Base-by-base conservation (phyloP, 2,113 vertebrate species). In the Lepidothrix coronata region DNA sequence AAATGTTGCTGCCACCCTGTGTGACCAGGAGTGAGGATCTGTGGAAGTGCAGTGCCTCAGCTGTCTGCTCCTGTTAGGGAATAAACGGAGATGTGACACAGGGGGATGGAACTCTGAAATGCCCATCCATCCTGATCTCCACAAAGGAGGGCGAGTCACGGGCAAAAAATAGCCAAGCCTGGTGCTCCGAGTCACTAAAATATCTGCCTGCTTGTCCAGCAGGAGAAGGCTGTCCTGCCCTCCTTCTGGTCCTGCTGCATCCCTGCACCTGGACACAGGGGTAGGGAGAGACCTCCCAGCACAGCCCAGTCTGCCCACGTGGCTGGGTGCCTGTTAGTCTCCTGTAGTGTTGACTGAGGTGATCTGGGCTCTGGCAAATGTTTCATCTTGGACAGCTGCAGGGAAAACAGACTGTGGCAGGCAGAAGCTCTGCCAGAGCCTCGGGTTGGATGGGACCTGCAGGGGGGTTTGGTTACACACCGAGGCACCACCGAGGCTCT, bases 381-480 rank as follows among this genome's bases (percentile, higher is more conserved):
- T 67, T 75, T 61, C 25, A 23, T 22, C 49, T 25, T 8, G 57
- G 54, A 35, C 74, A 72, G 88, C 70, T 39, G 58, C 51, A 91
- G 63, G 84, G 52, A 35, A 35, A 58, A 30, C 43, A 61, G 43
- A 1, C 43, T 30, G 63, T 46, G 39, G 1, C 48, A 49, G 65
- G 76, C 72, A 84, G 48, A 8, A 46, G 52, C 31, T 57, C 78
- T 79, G 82, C 54, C 66, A 57, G 18, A 68, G 70, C 27, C 51
- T 28, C 25, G 9, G 59, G 17, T 20, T 43, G 48, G 62, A 10
- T 49, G 71, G 7, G 7, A 24, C 8, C 66, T 86, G 46, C 48
- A 22, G 0, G 1, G n/a, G 16, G 44, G 28, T 58, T 82, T 35
- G 3, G 43, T n/a, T 12, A 41, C 8, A 4, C 1, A 0, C 23